Base-by-base conservation (phyloP, 1,140 invertebrate species). In the Orussus abietinus region DNA sequence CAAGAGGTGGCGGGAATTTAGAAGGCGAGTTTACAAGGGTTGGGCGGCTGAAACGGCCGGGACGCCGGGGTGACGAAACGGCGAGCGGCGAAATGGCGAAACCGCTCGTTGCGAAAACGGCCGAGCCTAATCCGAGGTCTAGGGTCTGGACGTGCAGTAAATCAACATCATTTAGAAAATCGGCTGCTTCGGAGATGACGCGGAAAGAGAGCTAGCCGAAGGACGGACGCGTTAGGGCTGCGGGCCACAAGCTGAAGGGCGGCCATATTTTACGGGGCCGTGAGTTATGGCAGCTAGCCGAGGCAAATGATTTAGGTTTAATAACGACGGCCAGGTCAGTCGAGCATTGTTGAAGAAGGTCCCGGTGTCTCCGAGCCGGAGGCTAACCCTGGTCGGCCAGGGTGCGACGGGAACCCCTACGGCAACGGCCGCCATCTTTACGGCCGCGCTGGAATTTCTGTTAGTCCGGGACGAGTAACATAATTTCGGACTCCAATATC, bases 221-320 rank as follows among this genome's bases (percentile, higher is more conserved):
- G 38, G 38, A 42, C 22, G 31, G 21, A 11, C 40, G 42, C 19
- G 31, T 35, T 29, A 38, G 36, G 40, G 18, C 44, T 50, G 33
- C 29, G 39, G 39, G 39, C 39, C 25, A 32, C 43, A 45, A 50
- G 42, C 38, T 28, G 22, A 46, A 12, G 34, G 33, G 35, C 17
- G 21, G 20, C 48, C 49, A 41, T 47, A 51, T 47, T 47, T 51
- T 28, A 47, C 49, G 35, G 34, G 36, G 35, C 34, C 10, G 13
- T 29, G 19, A 37, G 42, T 36, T 22, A 34, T 36, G 34, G 34
- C 34, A 20, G 13, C 13, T 18, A 10, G n/a, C 18, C 13, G 30
- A 30, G 17, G 28, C 12, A 25, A 38, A 40, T 51, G 49, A 51
- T 51, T 51, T 51, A 48, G 41, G 41, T 48, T 48, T 51, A 51